phyloP scores from a whole-genome alignment of 2,113 vertebrate species.

The Girardinichthys multiradiatus region DNA sequence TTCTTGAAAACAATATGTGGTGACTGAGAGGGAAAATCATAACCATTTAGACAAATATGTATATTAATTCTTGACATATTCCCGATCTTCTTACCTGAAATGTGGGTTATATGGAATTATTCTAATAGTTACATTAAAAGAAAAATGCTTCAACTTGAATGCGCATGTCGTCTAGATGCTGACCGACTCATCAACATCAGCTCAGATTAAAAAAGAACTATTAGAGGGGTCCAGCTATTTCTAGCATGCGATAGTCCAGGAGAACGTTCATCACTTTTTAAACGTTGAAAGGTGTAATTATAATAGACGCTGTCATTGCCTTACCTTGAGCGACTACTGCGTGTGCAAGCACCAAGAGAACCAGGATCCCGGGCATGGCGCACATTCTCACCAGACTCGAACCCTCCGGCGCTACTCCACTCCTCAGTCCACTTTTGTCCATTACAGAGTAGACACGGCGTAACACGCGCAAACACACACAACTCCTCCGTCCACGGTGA shows the following conservation, averaged over 20 bases:
- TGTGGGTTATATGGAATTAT: neutral
- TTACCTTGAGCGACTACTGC: constrained; percentile 89
- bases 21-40: no score
- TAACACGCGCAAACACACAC: constrained; percentile 48
- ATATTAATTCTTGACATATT: neutral
- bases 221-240: neutral
- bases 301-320: constrained; percentile 33
- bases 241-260: neutral
- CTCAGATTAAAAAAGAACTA: neutral
- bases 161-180: constrained; percentile 9
- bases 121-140: neutral
- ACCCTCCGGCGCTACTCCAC: constrained; percentile 81
- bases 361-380: constrained; percentile 84
- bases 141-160: neutral
- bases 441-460: constrained; percentile 69
- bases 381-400: constrained; percentile 83
- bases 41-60: neutral
- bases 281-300: constrained; percentile 23
- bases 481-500: constrained; percentile 60
- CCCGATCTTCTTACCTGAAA: neutral
- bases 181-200: constrained; percentile 21
- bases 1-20: neutral
- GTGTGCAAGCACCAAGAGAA: constrained; percentile 84
- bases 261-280: neutral
- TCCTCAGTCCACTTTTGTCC: constrained; percentile 87